phyloP scores from a whole-genome alignment of 1,140 invertebrate species.

The Vanessa tameamea region DNA sequence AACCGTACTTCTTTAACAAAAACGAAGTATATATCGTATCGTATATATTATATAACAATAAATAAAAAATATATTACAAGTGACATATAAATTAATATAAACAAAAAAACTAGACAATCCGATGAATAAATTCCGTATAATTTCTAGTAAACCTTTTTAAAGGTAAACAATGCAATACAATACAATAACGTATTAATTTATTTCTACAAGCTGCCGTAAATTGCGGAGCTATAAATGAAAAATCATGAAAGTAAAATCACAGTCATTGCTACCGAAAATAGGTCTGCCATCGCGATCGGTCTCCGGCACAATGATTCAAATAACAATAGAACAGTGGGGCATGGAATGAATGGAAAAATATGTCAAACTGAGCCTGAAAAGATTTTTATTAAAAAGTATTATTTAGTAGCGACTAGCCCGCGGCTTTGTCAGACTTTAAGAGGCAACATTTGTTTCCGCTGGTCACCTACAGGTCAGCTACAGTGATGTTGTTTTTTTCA shows the following conservation, averaged over 20 bases:
- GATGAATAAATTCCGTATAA: too few species aligned
- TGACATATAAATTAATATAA: too few species aligned
- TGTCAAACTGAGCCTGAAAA: constrained; percentile 49
- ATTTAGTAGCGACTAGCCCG: constrained; percentile 44
- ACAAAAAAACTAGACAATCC: too few species aligned
- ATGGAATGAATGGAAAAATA: constrained; percentile 46
- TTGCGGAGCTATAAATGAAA: constrained; percentile 12
- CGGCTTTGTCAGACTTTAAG: constrained; percentile 31
- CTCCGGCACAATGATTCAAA: constrained; percentile 38
- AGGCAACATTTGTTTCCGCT: constrained; percentile 25
- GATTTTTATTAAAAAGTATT: constrained; percentile 47
- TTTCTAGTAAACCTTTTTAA: too few species aligned
- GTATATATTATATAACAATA: too few species aligned
- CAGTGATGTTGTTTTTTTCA: neutral
- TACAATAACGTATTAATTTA: constrained; percentile 3
- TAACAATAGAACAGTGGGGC: constrained; percentile 43
- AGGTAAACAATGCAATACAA: neutral
- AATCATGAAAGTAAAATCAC: constrained; percentile 31
- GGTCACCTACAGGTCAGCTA: constrained; percentile 21
- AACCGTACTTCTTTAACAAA: too few species aligned
- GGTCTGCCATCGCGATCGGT: constrained; percentile 43
- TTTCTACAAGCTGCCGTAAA: neutral
- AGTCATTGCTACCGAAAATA: constrained; percentile 40
- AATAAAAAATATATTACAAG: too few species aligned
- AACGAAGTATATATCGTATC: too few species aligned